Evolutionary conservation across 35 echinoderm and acorn worm species (phyloP).

Genomic region (Acanthaster planci): DNA sequence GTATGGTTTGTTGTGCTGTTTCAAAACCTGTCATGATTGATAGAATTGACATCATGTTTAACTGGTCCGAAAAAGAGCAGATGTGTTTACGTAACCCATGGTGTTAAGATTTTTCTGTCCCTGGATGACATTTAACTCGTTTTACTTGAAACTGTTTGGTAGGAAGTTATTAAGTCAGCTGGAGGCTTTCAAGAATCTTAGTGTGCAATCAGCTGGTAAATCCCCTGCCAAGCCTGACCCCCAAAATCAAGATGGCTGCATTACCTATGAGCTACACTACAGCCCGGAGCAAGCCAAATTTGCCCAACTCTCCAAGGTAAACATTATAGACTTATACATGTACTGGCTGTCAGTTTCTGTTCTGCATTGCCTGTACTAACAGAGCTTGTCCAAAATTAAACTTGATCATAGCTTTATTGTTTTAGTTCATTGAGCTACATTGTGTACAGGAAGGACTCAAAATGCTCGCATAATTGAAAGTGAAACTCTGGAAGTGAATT

Average conservation of each 20-base stretch:
- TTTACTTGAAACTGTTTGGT: too few species aligned
- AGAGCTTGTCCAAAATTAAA: too few species aligned
- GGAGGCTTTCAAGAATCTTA: slow-evolving; percentile 87
- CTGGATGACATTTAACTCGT: too few species aligned
- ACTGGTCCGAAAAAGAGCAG: background rate
- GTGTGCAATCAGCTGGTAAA: background rate
- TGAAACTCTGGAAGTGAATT: too few species aligned
- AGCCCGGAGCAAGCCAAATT: slow-evolving; percentile 83
- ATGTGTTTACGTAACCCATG: too few species aligned
- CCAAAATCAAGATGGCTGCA: slow-evolving; percentile 54
- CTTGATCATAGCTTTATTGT: too few species aligned
- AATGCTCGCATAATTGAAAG: too few species aligned
- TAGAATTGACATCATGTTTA: background rate
- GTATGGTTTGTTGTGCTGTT: too few species aligned
- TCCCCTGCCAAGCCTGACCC: slow-evolving; percentile 37
- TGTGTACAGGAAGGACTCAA: too few species aligned
- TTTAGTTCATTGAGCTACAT: too few species aligned
- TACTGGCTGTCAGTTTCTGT: background rate
- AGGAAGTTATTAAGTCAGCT: slow-evolving; percentile 92
- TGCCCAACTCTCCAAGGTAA: slow-evolving; percentile 94
- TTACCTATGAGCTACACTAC: slow-evolving; percentile 91
- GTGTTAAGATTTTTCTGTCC: too few species aligned
- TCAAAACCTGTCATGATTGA: too few species aligned
- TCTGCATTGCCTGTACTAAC: background rate
- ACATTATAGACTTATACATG: background rate